phyloP scores from a whole-genome alignment of 1,140 invertebrate genomes.

The Caenorhabditis latens region DNA sequence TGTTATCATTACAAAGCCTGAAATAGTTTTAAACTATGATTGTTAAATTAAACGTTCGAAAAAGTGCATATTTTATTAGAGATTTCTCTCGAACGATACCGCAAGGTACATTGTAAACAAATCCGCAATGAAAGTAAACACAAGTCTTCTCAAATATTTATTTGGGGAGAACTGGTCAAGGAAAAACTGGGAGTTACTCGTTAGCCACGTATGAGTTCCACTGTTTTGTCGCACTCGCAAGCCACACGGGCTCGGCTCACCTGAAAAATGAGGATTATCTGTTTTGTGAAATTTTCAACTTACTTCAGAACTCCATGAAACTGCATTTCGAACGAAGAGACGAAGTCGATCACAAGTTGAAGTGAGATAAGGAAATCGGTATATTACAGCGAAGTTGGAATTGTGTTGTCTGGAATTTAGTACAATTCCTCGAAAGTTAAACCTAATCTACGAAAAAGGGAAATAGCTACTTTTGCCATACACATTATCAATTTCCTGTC shows the following conservation, averaged over 20 bases:
- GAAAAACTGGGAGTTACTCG: not conserved
- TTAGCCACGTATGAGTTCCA: constrained; percentile 5
- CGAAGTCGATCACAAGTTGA: constrained; percentile 32
- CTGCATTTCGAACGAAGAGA: constrained; percentile 36
- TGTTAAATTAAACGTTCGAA: no score
- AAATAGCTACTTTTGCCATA: not conserved
- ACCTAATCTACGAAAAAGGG: not conserved
- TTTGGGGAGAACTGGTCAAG: not conserved
- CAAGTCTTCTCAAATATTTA: constrained; percentile 9
- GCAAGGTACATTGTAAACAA: constrained; percentile 32
- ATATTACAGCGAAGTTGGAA: not conserved
- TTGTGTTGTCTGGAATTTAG: not conserved
- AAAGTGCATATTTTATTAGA: no score
- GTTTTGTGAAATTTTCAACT: not conserved
- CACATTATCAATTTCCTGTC: no score
- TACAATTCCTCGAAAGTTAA: no score
- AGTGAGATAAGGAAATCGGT: not conserved
- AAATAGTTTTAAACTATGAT: no score
- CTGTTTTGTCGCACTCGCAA: constrained; percentile 9
- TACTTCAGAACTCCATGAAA: constrained; percentile 41
- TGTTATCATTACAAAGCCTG: no score
- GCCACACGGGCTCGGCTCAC: not conserved
- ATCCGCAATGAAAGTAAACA: not conserved
- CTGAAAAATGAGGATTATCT: not conserved
- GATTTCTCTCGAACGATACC: no score